These are phyloP conservation scores for Panurus biarmicus DNA, from an alignment of 2,113 vertebrate genomes.

Conservation along the genomic window DNA sequence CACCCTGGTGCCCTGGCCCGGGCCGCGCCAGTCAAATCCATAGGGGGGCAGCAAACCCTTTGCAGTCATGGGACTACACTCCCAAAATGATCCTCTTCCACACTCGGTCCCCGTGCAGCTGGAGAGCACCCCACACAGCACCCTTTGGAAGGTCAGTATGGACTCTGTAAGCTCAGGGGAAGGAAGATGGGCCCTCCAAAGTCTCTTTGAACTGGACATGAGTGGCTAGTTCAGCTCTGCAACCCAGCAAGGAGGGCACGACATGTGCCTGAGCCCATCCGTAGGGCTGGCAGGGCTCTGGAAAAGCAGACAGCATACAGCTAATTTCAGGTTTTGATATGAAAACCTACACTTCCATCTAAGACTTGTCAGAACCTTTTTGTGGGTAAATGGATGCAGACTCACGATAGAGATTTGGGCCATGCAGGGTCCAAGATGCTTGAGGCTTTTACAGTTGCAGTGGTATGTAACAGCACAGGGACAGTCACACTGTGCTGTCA, in stretches of 20 bases:
- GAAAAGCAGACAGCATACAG: not conserved
- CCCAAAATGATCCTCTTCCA: not conserved
- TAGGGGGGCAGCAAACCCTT: constrained; percentile 63
- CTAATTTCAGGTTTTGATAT: not conserved
- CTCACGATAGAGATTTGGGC: not conserved
- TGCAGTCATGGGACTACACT: constrained; percentile 16
- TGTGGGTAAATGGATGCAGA: not conserved
- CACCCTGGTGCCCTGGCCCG: not conserved
- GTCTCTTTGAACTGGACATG: not conserved
- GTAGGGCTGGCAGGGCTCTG: not conserved
- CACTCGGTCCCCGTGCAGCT: not conserved
- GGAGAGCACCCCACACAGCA: not conserved
- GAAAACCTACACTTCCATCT: not conserved
- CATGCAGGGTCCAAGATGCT: not conserved
- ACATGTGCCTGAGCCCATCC: accelerated
- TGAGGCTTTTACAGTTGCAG: not conserved
- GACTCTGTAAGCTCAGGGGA: not conserved
- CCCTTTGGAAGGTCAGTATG: not conserved
- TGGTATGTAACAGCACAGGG: not conserved
- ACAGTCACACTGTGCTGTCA: not conserved
- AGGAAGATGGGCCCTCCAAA: not conserved
- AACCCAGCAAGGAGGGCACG: accelerated
- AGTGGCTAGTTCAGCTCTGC: not conserved
- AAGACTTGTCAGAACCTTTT: not conserved
- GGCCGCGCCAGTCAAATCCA: constrained; percentile 14